Evolutionary conservation across 1,140 invertebrate genomes (phyloP), one percentile per base, ranked within the genome.

Genomic region (Drosophila suzukii): DNA sequence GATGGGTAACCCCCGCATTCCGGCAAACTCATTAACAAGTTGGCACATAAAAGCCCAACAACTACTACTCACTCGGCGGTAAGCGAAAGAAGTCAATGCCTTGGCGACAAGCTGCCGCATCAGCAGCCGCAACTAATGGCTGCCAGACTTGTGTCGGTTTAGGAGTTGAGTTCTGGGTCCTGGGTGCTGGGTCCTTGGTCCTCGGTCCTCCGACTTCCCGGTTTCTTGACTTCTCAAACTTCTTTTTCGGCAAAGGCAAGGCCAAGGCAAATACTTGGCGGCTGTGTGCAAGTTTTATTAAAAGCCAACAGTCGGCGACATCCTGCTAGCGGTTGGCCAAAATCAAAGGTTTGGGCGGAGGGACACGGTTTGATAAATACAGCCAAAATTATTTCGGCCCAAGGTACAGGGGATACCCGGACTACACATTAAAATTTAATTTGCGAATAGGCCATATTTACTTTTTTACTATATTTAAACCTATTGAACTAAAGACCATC

Each of bases 11-110:
- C n/a, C 47, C 20, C 17, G 27, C 44, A 43, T 43, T 34, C 43
- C 43, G 61, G 76, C 84, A 88, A 88, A 88, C 84, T 89, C 84
- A 88, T 88, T 88, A 89, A 88, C 84, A 89, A 88, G 77, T 89
- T 89, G 84, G 76, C 84, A 81, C 81, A 89, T 78, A 80, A 88
- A 78, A 78, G 83, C 75, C 78, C 44, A 79, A 67, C 30, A 76
- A 79, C 73, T 72, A 74, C 17, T 39, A n/a, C 38, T 39, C 38
- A 39, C 43, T 67, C 51, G 57, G 75, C 66, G 72, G 44, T 39
- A 32, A 43, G 46, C 59, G 38, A 70, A 79, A 60, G 68, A 74
- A 74, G 74, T 74, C 79, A 65, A 81, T 84, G 81, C 44, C 80
- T 66, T 77, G 81, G 81, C 81, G 81, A 85, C 81, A 85, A 76